phyloP scores from a whole-genome alignment of 2,797 vertebrate species.

The Epinephelus awoara region DNA sequence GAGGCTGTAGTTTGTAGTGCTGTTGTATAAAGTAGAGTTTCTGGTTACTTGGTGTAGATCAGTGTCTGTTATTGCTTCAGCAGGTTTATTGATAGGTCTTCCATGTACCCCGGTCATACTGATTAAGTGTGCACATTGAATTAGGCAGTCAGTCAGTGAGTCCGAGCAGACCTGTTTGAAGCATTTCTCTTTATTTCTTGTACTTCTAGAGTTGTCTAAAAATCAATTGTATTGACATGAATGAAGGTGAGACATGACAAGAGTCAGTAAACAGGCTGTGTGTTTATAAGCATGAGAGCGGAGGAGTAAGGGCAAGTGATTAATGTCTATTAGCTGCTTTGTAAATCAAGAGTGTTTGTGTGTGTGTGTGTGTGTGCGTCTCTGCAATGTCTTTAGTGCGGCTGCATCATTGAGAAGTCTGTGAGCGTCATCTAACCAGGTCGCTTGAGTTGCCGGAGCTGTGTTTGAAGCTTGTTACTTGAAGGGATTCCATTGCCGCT shows the following conservation, averaged over 20 bases:
- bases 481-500: constrained; percentile 46
- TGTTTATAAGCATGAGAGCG: constrained; percentile 36
- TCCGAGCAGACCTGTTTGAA: constrained; percentile 28
- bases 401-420: constrained; percentile 33
- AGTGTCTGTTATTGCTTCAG: not conserved
- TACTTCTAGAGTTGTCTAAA: constrained; percentile 33
- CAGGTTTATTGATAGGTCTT: constrained; percentile 16
- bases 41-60: constrained; percentile 7
- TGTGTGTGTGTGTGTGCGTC: constrained; percentile 9
- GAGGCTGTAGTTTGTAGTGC: not conserved
- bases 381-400: constrained; percentile 29
- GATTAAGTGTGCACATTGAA: constrained; percentile 17
- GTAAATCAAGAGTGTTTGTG: constrained; percentile 39
- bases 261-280: constrained; percentile 35
- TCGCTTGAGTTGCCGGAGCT: constrained; percentile 32
- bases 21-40: not conserved
- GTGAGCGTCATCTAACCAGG: constrained; percentile 40
- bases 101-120: constrained; percentile 8
- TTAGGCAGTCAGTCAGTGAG: constrained; percentile 6
- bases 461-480: constrained; percentile 60
- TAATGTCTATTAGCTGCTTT: constrained; percentile 36
- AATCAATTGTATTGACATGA: constrained; percentile 62
- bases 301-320: constrained; percentile 31
- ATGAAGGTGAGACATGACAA: constrained; percentile 42
- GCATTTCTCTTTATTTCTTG: constrained; percentile 32